Evolutionary conservation across 1,140 invertebrate genomes (phyloP), one percentile per base, ranked within the genome.

Genomic region (Apis cerana): DNA sequence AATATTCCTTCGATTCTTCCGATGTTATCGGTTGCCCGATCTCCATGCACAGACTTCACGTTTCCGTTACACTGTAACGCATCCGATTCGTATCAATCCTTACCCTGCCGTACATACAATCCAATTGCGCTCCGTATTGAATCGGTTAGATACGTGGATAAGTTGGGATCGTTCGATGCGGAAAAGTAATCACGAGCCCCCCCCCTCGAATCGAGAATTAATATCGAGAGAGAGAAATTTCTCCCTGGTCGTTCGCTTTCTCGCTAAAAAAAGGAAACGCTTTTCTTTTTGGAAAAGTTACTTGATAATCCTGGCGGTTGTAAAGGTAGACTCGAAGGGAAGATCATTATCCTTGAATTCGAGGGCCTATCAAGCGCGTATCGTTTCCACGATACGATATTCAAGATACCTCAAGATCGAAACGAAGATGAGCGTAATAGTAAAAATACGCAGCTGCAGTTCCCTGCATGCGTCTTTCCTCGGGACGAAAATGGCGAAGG

Each of bases 1-100:
- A 85, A 87, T 85, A 87, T 87, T 80, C 69, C 82, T 80, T 86
- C 86, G 85, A 80, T 75, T 52, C 65, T 43, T 43, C 68, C 72
- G 13, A 62, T 23, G 76, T 76, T 71, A 58, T 59, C 76, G 64
- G 65, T 54, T 27, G 43, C 75, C 43, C 72, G 52, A 64, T 76
- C 68, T 23, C 23, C 8, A 50, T n/a, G 52, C 58, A 75, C 52
- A 67, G 27, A 75, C 56, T 48, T 69, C n/a, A n/a, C n/a, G 48
- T 11, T 52, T 75, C 61, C 61, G 65, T 80, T 80, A 80, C 23
- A 11, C n/a, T 19, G 15, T 27, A 48, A 23, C 61, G 54, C 52
- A 61, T 56, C 19, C n/a, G 23, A 17, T 80, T 69, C 50, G 17
- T 43, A 43, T 43, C 33, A 5, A 43, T 43, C 33, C 33, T 43